Evolutionary conservation across 1,140 invertebrate genomes (phyloP).

Genomic region (Aleiodes sp.): DNA sequence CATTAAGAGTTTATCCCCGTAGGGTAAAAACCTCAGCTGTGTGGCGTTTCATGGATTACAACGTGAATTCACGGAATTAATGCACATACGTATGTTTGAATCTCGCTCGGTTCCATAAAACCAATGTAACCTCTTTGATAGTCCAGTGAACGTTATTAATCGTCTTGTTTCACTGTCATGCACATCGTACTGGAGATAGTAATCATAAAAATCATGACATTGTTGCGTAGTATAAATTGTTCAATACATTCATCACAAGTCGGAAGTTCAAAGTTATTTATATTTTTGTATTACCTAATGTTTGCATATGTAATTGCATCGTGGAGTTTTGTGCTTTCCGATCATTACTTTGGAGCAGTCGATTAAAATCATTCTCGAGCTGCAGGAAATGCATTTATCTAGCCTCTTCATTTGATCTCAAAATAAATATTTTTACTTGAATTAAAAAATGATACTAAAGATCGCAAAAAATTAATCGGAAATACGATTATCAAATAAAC

Average conservation of each 20-base stretch:
- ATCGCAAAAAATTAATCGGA: no score
- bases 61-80: conserved; percentile 24
- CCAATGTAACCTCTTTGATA: conserved; percentile 19
- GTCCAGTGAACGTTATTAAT: conserved; percentile 27
- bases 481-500: background rate
- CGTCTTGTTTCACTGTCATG: conserved; percentile 19
- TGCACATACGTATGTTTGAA: background rate
- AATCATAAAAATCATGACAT: background rate
- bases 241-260: conserved; percentile 12
- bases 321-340: background rate
- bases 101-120: conserved; percentile 7
- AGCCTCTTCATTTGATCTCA: no score
- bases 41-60: background rate
- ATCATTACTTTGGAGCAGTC: no score
- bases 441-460: no score
- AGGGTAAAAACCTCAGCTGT: no score
- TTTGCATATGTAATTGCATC: background rate
- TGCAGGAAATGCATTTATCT: no score
- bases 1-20: no score
- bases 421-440: no score
- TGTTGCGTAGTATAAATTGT: conserved; percentile 9
- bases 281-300: background rate
- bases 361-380: no score
- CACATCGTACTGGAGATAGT: conserved; percentile 7
- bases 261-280: conserved; percentile 1